Percentiles rank a stretch among this genome's conserved stretches.
phyloP scores from a whole-genome alignment of 2,113 vertebrate species.

The Corythaeola cristata region DNA sequence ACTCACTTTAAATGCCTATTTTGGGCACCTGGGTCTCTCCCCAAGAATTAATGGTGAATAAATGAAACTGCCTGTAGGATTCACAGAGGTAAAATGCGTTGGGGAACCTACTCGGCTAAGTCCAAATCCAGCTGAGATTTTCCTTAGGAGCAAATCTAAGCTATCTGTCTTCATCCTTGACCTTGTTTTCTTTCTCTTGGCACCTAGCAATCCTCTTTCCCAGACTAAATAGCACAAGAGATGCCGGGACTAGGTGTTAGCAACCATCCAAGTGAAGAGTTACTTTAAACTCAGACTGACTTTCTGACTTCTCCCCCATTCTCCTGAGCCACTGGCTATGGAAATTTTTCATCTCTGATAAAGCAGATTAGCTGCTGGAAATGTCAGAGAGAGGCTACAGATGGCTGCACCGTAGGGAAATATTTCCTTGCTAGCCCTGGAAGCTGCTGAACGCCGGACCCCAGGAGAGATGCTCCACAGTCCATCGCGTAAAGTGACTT shows the following conservation, averaged over 20 bases:
- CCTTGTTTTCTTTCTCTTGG: not conserved
- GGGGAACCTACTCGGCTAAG: not conserved
- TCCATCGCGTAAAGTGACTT: slow-evolving; percentile 54
- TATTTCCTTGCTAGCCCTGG: slow-evolving; percentile 38
- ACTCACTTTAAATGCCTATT: not conserved
- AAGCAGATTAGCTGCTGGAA: slow-evolving; percentile 50
- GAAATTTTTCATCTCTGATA: slow-evolving; percentile 35
- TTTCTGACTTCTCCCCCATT: slow-evolving; percentile 28
- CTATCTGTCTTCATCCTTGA: not conserved
- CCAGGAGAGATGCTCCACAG: slow-evolving; percentile 60
- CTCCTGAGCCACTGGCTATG: slow-evolving; percentile 30
- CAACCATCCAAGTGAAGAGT: slow-evolving; percentile 3
- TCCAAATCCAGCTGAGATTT: slow-evolving; percentile 13
- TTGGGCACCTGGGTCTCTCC: not conserved
- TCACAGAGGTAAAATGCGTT: not conserved
- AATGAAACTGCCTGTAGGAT: not conserved
- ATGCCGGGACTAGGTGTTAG: not conserved
- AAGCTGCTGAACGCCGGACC: slow-evolving; percentile 8
- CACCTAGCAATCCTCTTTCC: not conserved
- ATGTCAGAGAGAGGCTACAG: slow-evolving; percentile 58
- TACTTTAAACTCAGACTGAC: slow-evolving; percentile 28
- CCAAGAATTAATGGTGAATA: not conserved
- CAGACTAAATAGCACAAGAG: not conserved
- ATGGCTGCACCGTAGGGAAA: slow-evolving; percentile 67
- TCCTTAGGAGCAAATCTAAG: not conserved